Conservation (phyloP, 1,140 invertebrate species). For the Dinoponera quadriceps region DNA sequence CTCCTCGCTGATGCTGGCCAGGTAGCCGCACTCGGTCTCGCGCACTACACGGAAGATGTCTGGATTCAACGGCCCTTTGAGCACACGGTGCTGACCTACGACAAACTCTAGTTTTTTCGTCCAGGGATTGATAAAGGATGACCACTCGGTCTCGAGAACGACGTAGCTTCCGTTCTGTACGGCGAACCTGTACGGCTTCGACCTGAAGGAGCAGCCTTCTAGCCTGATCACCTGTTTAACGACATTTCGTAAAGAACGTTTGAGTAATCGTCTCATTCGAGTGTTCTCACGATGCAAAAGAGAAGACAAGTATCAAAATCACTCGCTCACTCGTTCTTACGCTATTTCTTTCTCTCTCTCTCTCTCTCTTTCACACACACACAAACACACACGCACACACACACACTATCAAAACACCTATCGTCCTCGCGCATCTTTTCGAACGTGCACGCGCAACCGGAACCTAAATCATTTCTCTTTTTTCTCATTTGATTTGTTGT, state of each 20-base stretch:
- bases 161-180: constrained; percentile 94
- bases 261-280: background rate
- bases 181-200: constrained; percentile 92
- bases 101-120: constrained; percentile 96
- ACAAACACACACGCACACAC: too few species aligned
- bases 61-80: constrained; percentile 91
- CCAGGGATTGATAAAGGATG: constrained; percentile 97
- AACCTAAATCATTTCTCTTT: constrained; percentile 61
- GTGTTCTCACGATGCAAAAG: background rate
- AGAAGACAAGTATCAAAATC: too few species aligned
- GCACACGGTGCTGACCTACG: constrained; percentile 93
- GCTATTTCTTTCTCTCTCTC: background rate
- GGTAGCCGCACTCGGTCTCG: constrained; percentile 81
- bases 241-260: constrained; percentile 40
- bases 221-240: constrained; percentile 86
- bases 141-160: constrained; percentile 96
- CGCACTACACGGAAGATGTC: constrained; percentile 89
- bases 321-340: background rate
- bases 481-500: constrained; percentile 33
- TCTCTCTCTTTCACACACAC: too few species aligned
- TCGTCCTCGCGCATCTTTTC: constrained; percentile 39
- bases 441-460: constrained; percentile 67
- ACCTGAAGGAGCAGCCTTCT: constrained; percentile 89
- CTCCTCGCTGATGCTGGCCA: constrained; percentile 85
- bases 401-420: background rate